Evolutionary conservation across 2,797 vertebrate species (phyloP).

Genomic region (Carcharodon carcharias): DNA sequence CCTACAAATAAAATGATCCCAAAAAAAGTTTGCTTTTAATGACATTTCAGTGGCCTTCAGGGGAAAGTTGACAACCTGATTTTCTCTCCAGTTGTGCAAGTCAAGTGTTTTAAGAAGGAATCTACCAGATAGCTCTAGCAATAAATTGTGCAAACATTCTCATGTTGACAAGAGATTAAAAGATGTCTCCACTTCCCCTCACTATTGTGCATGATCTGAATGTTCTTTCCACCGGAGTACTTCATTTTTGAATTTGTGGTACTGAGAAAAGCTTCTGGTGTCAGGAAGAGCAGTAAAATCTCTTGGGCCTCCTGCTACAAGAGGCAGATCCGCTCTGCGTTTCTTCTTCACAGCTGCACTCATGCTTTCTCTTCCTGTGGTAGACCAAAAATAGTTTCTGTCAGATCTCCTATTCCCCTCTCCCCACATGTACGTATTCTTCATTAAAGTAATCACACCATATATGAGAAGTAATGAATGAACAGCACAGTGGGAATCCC

Average conservation of each 20-base stretch:
- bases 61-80: not conserved
- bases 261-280: not conserved
- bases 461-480: not conserved
- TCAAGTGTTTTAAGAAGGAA: conserved; percentile 12
- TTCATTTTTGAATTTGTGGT: not conserved
- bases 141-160: conserved; percentile 18
- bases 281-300: not conserved
- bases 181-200: not conserved
- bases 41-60: not conserved
- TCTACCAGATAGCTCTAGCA: not conserved
- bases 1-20: not conserved
- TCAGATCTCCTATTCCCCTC: conserved; percentile 6
- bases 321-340: not conserved
- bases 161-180: conserved; percentile 1
- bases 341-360: not conserved
- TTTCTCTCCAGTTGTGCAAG: not conserved
- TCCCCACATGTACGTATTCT: not conserved
- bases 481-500: not conserved
- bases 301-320: not conserved
- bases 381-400: not conserved
- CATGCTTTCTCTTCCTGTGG: not conserved
- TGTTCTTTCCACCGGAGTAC: not conserved
- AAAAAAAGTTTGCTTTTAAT: not conserved
- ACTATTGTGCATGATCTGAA: not conserved
- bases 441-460: not conserved